These are phyloP conservation scores for Phainopepla nitens DNA, from an alignment of 2,113 vertebrate species.

Conservation along the genomic window DNA sequence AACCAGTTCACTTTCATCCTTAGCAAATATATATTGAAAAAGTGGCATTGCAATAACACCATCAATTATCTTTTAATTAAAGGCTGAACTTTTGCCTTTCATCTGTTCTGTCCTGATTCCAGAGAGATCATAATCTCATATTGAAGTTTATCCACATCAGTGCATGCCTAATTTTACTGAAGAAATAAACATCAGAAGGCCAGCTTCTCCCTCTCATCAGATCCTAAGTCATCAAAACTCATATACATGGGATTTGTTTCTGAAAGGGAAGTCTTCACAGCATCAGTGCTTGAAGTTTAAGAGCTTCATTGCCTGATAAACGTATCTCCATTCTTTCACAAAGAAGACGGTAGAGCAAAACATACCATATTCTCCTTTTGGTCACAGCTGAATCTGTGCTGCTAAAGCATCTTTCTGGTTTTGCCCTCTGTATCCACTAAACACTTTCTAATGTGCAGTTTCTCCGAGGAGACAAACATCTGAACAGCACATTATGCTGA, in stretches of 20 bases:
- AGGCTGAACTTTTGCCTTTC: conserved; percentile 44
- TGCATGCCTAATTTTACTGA: background rate
- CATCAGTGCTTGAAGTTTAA: background rate
- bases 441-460: background rate
- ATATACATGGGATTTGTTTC: background rate
- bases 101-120: conserved; percentile 21
- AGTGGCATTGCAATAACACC: conserved; percentile 11
- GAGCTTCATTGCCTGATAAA: background rate
- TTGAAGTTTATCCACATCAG: background rate
- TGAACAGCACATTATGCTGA: background rate
- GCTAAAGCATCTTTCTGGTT: background rate
- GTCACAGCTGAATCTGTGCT: background rate
- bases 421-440: background rate
- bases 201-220: background rate
- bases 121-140: conserved; percentile 10
- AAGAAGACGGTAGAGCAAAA: background rate
- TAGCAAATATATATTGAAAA: conserved; percentile 17
- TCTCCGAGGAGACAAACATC: background rate
- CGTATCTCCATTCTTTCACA: background rate
- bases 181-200: background rate
- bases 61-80: conserved; percentile 58
- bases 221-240: background rate
- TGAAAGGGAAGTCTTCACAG: background rate
- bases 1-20: conserved; percentile 29
- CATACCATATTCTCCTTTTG: background rate